Base-by-base conservation (phyloP, 2,888 invertebrate species). In the Exephanes ischioxanthus region DNA sequence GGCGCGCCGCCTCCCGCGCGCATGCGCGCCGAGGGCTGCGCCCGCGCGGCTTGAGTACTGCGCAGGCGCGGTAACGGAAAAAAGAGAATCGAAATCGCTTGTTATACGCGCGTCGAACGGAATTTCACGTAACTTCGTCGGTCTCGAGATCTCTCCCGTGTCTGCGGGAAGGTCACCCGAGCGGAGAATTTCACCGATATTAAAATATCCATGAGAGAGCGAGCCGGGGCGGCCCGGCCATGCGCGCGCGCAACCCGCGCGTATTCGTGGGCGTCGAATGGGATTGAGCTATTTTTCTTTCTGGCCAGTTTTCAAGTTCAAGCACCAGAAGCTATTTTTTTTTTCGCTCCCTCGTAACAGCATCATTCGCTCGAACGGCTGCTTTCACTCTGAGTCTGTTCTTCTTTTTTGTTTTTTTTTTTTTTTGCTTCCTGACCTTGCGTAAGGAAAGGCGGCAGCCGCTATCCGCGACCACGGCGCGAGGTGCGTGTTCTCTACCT, bases 251-350 rank as follows among this genome's bases (percentile, higher is more conserved):
- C 14, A 58, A 1, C 19, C 26, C 9, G 33, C 63, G 16, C 63
- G 16, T 6, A 58, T 66, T 22, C 75, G 70, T 70, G 71, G 83
- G 73, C 79, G 85, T 78, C 73, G 71, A 22, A 67, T 72, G 68
- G 79, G 75, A 87, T 85, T n/a, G 85, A 87, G 66, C 83, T 83
- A 11, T 76, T 80, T 84, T 86, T 80, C 80, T 80, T 76, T 72
- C 78, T 82, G 82, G 85, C 87, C 70, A 75, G 45, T 76, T 82
- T 84, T 87, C 87, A 87, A 86, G 87, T 86, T 87, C 87, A 86
- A 85, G 81, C 80, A 75, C 73, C 48, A 51, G n/a, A 22, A 41
- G 14, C 55, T 70, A 67, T 72, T 81, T 78, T 58, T 78, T 55
- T 77, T 55, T 67, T 78, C 37, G 19, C 41, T 55, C 55, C 55